These are phyloP conservation scores for Pyrgus malvae DNA, from an alignment of 2,888 invertebrate species.

Conservation along the genomic window DNA sequence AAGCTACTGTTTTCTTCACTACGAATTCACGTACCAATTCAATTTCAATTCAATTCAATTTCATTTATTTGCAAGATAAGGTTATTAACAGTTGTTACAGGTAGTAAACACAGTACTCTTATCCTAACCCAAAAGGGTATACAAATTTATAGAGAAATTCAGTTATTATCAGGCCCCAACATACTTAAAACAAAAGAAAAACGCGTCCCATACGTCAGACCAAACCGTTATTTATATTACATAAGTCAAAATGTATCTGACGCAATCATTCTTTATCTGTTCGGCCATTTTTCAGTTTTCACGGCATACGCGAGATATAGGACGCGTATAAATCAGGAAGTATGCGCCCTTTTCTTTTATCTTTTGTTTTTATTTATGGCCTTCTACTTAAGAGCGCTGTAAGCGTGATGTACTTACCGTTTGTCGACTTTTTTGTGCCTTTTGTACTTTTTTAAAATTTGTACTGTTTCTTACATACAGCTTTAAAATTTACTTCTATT, in stretches of 20 bases:
- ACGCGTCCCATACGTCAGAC: conserved; percentile 1
- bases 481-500: too few relatives aligned
- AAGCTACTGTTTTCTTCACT: too few relatives aligned
- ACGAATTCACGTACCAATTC: too few relatives aligned
- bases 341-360: conserved; percentile 21
- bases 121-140: too few relatives aligned
- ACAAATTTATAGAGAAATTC: too few relatives aligned
- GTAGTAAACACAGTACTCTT: too few relatives aligned
- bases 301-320: conserved; percentile 32
- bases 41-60: too few relatives aligned
- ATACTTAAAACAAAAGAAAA: conserved; percentile 9
- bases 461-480: too few relatives aligned
- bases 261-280: conserved; percentile 34
- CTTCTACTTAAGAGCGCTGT: not conserved
- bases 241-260: conserved; percentile 24
- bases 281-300: conserved; percentile 35
- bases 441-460: too few relatives aligned
- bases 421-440: too few relatives aligned
- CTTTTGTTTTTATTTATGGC: conserved; percentile 20
- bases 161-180: not conserved
- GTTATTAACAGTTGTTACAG: too few relatives aligned
- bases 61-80: too few relatives aligned
- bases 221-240: conserved; percentile 24
- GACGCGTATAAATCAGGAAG: conserved; percentile 31
- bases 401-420: not conserved